phyloP scores from a whole-genome alignment of 1,140 invertebrate species.

The Heliconius himera region DNA sequence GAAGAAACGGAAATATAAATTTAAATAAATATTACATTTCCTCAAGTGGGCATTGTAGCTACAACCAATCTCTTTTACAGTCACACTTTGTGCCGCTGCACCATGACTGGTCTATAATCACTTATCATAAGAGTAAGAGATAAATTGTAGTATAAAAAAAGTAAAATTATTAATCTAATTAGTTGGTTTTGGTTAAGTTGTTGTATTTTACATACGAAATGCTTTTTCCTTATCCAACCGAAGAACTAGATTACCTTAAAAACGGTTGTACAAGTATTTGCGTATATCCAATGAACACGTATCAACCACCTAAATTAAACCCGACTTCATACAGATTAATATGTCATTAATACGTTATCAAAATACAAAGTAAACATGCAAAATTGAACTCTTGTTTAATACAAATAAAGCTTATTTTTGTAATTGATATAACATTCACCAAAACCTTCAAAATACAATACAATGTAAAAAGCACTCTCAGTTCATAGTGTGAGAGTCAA shows the following conservation, averaged over 20 bases:
- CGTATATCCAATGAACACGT: constrained; percentile 38
- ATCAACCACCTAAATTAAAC: constrained; percentile 49
- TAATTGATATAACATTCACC: constrained; percentile 21
- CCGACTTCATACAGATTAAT: constrained; percentile 52
- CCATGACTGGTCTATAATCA: too few relatives aligned
- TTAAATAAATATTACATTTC: too few relatives aligned
- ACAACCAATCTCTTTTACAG: too few relatives aligned
- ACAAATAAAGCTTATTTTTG: not conserved
- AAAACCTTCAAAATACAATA: constrained; percentile 40
- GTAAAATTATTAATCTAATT: too few relatives aligned
- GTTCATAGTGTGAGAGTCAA: constrained; percentile 32
- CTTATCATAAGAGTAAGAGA: too few relatives aligned
- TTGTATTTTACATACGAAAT: too few relatives aligned
- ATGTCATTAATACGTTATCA: constrained; percentile 55
- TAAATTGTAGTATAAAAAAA: too few relatives aligned
- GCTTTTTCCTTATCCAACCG: not conserved
- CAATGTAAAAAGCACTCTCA: constrained; percentile 33
- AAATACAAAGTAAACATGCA: constrained; percentile 30
- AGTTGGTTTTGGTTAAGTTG: too few relatives aligned
- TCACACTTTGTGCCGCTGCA: too few relatives aligned
- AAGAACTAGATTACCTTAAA: constrained; percentile 28
- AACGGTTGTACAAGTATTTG: constrained; percentile 26
- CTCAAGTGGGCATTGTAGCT: too few relatives aligned
- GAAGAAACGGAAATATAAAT: too few relatives aligned
- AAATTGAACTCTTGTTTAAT: not conserved